Conservation (phyloP, 2,113 vertebrate genomes). For the Oncorhynchus clarkii region DNA sequence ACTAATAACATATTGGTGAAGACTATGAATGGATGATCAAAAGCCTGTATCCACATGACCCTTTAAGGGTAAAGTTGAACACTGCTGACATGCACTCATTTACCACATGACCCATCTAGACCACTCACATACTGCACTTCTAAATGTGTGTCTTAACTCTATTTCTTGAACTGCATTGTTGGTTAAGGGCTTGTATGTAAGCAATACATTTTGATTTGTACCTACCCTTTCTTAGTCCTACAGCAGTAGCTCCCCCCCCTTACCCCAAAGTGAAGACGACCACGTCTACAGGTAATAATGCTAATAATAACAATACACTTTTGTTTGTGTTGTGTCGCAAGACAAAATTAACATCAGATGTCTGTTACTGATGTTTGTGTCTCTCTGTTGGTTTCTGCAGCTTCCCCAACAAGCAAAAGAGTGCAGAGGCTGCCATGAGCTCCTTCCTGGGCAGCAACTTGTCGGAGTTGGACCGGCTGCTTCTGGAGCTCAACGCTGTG, state of each 20-base stretch:
- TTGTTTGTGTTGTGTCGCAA: too few relatives aligned
- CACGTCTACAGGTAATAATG: conserved; percentile 89
- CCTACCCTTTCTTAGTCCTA: conserved; percentile 39
- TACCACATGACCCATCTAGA: too few relatives aligned
- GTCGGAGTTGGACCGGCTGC: conserved; percentile 90
- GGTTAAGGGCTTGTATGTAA: too few relatives aligned
- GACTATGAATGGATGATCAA: too few relatives aligned
- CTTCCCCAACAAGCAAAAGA: conserved; percentile 93
- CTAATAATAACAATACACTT: too few relatives aligned
- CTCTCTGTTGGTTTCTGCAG: conserved; percentile 56
- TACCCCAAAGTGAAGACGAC: conserved; percentile 79
- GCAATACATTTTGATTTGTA: too few relatives aligned
- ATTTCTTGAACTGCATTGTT: too few relatives aligned
- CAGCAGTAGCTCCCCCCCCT: conserved; percentile 64
- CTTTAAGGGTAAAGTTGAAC: too few relatives aligned
- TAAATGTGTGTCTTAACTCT: conserved; percentile 29
- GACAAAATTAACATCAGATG: neutral
- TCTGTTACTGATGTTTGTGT: neutral
- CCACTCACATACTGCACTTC: neutral
- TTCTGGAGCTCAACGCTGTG: conserved; percentile 89
- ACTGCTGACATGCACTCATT: neutral
- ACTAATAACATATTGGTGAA: too few relatives aligned
- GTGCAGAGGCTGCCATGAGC: conserved; percentile 81
- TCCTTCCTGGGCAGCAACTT: conserved; percentile 88
- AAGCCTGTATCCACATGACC: too few relatives aligned